Conservation (phyloP, 2,113 vertebrate genomes). For the Reinhardtius hippoglossoides region DNA sequence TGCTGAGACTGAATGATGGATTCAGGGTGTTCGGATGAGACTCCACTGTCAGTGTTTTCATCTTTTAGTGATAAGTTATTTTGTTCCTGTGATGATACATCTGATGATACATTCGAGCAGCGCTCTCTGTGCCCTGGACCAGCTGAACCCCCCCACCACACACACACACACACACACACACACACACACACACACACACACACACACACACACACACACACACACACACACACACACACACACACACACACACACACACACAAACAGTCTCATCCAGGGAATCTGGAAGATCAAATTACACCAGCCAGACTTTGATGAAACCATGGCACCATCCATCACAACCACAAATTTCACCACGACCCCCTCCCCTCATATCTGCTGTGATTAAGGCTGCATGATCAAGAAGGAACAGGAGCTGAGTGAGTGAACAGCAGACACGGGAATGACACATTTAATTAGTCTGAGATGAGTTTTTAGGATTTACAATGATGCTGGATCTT, state of each 20-base stretch:
- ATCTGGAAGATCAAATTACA: slow-evolving; percentile 39
- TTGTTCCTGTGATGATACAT: slow-evolving; percentile 13
- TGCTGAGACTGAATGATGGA: slow-evolving; percentile 1
- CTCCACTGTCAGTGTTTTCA: slow-evolving; percentile 11
- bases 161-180: neutral
- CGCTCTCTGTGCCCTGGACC: neutral
- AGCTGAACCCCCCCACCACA: neutral
- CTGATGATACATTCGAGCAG: neutral
- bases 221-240: neutral
- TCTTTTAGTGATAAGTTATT: slow-evolving; percentile 25
- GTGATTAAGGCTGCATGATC: neutral
- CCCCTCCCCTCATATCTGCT: slow-evolving; percentile 17
- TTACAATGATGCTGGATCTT: neutral
- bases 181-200: neutral
- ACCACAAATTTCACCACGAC: slow-evolving; percentile 14
- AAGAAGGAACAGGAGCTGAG: neutral
- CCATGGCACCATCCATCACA: slow-evolving; percentile 36
- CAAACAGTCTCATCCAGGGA: slow-evolving; percentile 4
- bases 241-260: neutral
- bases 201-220: neutral
- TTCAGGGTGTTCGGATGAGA: neutral
- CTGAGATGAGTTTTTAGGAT: neutral
- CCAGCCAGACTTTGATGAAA: slow-evolving; percentile 42
- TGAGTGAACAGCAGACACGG: neutral
- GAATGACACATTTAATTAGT: neutral